Conservation (phyloP, 2,797 vertebrate genomes). For the Centroberyx gerrardi region DNA sequence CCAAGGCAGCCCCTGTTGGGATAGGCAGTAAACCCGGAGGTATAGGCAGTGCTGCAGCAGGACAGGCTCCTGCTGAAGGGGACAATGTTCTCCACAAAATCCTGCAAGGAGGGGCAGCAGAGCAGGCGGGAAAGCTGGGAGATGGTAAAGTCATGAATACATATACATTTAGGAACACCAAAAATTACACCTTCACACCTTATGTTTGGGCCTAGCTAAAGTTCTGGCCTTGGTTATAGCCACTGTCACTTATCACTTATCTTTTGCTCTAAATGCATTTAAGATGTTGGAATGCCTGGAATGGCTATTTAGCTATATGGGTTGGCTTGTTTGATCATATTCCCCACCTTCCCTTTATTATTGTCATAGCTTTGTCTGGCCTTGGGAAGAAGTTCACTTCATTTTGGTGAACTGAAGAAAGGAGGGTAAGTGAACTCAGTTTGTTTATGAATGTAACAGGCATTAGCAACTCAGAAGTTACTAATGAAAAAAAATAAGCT, state of each 20-base stretch:
- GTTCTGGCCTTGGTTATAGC: background rate
- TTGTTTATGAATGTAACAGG: slow-evolving; percentile 1
- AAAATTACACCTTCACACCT: background rate
- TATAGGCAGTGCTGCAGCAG: slow-evolving; percentile 83
- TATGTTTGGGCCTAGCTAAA: background rate
- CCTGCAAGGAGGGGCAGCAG: slow-evolving; percentile 95
- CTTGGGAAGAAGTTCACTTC: slow-evolving; percentile 99
- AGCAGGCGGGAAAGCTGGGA: slow-evolving; percentile 98
- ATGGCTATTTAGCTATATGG: background rate
- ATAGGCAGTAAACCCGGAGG: slow-evolving; percentile 88
- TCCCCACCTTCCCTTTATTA: slow-evolving; percentile 37
- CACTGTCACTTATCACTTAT: background rate
- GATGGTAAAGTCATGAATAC: slow-evolving; percentile 88
- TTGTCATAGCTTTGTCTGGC: slow-evolving; percentile 92
- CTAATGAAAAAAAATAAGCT: background rate
- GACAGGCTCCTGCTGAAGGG: slow-evolving; percentile 89
- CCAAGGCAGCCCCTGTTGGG: slow-evolving; percentile 89
- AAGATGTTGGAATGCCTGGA: slow-evolving; percentile 1
- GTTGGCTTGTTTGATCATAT: slow-evolving; percentile 20
- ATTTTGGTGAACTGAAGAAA: slow-evolving; percentile 92
- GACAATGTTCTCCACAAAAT: slow-evolving; percentile 97
- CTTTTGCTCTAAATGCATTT: slow-evolving; percentile 8
- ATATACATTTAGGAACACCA: slow-evolving; percentile 5
- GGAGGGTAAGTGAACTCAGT: slow-evolving; percentile 80
- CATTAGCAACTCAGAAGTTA: slow-evolving; percentile 5